phyloP scores from a whole-genome alignment of 2,888 invertebrate genomes.

The Apoda limacodes region DNA sequence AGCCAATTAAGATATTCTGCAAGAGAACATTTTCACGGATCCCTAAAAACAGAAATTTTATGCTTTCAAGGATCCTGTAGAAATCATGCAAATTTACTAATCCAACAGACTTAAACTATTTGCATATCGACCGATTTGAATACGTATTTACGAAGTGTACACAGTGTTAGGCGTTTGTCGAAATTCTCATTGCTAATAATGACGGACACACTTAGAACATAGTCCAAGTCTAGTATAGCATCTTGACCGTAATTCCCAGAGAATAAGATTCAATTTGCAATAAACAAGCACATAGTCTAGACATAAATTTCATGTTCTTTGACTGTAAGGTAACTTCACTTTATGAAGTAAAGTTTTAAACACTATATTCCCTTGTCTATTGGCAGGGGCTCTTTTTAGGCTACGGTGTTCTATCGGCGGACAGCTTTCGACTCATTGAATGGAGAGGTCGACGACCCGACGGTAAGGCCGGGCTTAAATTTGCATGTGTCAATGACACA shows the following conservation, averaged over 20 bases:
- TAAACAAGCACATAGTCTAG: too few relatives aligned
- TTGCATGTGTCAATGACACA: constrained; percentile 69
- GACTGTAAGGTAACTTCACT: constrained; percentile 36
- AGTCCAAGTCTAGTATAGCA: too few relatives aligned
- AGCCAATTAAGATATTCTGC: too few relatives aligned
- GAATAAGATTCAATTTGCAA: too few relatives aligned
- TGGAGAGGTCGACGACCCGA: constrained; percentile 58
- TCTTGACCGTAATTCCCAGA: too few relatives aligned
- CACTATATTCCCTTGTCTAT: constrained; percentile 36
- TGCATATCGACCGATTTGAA: constrained; percentile 51
- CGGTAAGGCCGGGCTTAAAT: constrained; percentile 50
- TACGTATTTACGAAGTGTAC: constrained; percentile 50
- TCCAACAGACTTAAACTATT: too few relatives aligned
- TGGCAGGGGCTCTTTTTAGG: constrained; percentile 37
- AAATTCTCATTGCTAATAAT: constrained; percentile 62
- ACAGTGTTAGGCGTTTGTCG: constrained; percentile 49
- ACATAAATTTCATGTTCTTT: constrained; percentile 21
- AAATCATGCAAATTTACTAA: too few relatives aligned
- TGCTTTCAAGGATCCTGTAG: too few relatives aligned
- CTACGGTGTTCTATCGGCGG: constrained; percentile 40
- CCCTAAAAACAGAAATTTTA: too few relatives aligned
- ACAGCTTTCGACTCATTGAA: constrained; percentile 68
- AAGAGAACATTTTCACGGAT: too few relatives aligned
- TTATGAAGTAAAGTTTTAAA: constrained; percentile 37
- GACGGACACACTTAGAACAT: constrained; percentile 56